Conservation (phyloP, 2,888 invertebrate species). For the Lamproptera curius region DNA sequence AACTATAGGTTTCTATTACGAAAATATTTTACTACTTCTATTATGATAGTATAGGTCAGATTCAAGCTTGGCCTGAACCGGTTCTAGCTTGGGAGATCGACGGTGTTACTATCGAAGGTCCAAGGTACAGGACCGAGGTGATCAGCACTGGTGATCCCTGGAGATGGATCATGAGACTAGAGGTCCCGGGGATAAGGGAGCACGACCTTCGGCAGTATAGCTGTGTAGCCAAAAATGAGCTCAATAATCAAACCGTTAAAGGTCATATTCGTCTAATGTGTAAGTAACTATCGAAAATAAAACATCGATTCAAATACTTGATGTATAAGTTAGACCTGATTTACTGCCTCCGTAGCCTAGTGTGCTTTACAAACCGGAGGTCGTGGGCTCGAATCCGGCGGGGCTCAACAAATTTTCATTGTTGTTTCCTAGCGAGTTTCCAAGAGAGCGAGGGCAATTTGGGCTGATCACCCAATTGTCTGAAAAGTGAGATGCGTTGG, state of each 20-base stretch:
- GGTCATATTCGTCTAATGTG: slow-evolving; percentile 72
- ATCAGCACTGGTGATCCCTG: slow-evolving; percentile 60
- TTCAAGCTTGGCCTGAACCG: slow-evolving; percentile 93
- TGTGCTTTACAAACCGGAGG: no score
- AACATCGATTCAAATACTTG: no score
- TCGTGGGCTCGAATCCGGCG: no score
- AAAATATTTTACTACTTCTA: no score
- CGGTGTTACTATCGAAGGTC: slow-evolving; percentile 83
- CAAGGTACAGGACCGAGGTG: slow-evolving; percentile 57
- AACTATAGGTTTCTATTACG: neutral
- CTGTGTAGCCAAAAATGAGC: slow-evolving; percentile 91
- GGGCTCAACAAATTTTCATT: no score
- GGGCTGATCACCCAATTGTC: no score
- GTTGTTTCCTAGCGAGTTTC: no score
- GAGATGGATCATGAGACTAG: slow-evolving; percentile 87
- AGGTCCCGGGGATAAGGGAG: slow-evolving; percentile 82
- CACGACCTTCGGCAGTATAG: slow-evolving; percentile 87
- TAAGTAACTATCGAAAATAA: slow-evolving; percentile 32
- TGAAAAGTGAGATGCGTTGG: no score
- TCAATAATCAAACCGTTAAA: slow-evolving; percentile 87
- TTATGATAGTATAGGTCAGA: no score
- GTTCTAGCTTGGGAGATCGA: slow-evolving; percentile 92
- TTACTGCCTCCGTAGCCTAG: no score
- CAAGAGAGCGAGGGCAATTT: no score
- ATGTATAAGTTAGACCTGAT: no score